phyloP scores from a whole-genome alignment of 1,140 invertebrate genomes.

The Danaus melanippus region DNA sequence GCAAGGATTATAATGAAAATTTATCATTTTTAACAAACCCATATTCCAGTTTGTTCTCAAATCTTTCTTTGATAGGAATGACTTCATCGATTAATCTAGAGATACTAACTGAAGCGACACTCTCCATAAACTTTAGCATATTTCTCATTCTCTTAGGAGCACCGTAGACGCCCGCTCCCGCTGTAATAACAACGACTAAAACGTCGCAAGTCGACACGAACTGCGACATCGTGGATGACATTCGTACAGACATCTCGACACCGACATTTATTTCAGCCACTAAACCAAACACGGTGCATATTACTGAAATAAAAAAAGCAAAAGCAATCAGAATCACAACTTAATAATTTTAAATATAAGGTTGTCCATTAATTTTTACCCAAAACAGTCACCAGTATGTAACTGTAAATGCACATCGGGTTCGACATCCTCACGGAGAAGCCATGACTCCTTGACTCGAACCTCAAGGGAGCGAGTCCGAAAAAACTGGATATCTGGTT shows the following conservation, averaged over 20 bases:
- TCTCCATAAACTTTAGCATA: constrained; percentile 57
- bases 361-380: constrained; percentile 27
- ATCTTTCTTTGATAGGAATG: no score
- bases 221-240: constrained; percentile 59
- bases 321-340: no score
- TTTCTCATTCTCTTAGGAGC: constrained; percentile 56
- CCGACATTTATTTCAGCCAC: constrained; percentile 56
- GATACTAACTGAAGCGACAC: constrained; percentile 40
- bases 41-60: no score
- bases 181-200: constrained; percentile 55
- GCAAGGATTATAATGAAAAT: not conserved
- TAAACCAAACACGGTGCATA: constrained; percentile 50
- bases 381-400: constrained; percentile 50
- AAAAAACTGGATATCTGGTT: constrained; percentile 59
- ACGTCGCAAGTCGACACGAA: constrained; percentile 65
- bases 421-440: constrained; percentile 51
- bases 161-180: constrained; percentile 57
- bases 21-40: not conserved
- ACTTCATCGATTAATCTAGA: not conserved
- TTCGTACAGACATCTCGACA: constrained; percentile 50
- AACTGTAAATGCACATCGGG: constrained; percentile 57
- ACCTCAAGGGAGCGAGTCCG: constrained; percentile 58
- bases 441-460: constrained; percentile 40
- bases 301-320: constrained; percentile 34
- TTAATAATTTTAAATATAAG: no score